Evolutionary conservation across 2,888 invertebrate genomes (phyloP).

Genomic region (Nomada ruficornis): DNA sequence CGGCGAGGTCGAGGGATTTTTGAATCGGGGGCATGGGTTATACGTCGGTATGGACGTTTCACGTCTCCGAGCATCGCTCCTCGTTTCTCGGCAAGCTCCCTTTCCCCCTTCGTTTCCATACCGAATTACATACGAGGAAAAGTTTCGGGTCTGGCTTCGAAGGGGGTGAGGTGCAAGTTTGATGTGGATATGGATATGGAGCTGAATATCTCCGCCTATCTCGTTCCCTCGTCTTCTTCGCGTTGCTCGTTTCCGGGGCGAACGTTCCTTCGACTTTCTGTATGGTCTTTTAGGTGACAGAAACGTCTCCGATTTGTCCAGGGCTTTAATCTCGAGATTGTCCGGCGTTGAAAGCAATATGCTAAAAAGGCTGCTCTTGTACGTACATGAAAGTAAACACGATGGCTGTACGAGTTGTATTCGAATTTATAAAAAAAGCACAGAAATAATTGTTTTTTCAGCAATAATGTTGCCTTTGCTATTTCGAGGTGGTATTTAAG

Average conservation of each 20-base stretch:
- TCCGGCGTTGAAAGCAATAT: conserved; percentile 65
- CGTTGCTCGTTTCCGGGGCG: conserved; percentile 49
- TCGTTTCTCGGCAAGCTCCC: conserved; percentile 59
- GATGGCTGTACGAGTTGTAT: not conserved
- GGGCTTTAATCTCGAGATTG: conserved; percentile 76
- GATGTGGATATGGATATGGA: conserved; percentile 75
- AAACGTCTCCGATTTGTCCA: conserved; percentile 64
- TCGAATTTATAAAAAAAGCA: not conserved
- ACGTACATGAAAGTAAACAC: not conserved
- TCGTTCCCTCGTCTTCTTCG: conserved; percentile 64
- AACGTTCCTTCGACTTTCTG: conserved; percentile 54
- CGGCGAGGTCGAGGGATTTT: conserved; percentile 47
- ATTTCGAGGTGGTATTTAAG: not conserved
- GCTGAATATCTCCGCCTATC: conserved; percentile 65
- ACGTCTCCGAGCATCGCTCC: conserved; percentile 51
- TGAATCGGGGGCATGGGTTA: conserved; percentile 57
- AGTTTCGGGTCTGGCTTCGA: conserved; percentile 72
- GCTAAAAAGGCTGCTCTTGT: conserved; percentile 33
- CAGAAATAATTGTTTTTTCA: not conserved
- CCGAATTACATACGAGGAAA: conserved; percentile 78
- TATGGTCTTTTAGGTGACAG: conserved; percentile 69
- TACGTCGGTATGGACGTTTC: conserved; percentile 61
- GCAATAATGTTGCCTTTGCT: too few relatives aligned
- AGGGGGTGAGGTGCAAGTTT: conserved; percentile 74
- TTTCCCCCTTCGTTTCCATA: conserved; percentile 73